Conservation (phyloP, 1,140 invertebrate genomes). For the Ips nitidus region DNA sequence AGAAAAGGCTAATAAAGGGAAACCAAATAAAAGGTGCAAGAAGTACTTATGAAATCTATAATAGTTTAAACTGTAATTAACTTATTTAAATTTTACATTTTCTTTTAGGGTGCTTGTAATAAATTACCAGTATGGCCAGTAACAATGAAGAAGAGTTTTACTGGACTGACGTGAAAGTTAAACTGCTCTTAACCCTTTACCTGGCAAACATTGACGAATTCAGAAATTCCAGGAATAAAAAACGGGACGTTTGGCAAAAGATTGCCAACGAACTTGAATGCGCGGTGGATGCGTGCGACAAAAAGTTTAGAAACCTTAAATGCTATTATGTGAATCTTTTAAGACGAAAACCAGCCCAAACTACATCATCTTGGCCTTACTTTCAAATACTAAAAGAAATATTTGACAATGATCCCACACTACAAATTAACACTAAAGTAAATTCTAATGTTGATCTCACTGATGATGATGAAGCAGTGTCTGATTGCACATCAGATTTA, state of each 20-base stretch:
- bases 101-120: too few species aligned
- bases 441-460: too few species aligned
- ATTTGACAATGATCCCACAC: not conserved
- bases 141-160: too few species aligned
- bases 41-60: too few species aligned
- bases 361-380: not conserved
- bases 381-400: not conserved
- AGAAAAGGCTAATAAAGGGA: too few species aligned
- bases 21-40: too few species aligned
- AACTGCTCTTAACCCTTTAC: not conserved
- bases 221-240: not conserved
- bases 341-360: not conserved
- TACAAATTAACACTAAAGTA: too few species aligned
- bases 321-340: not conserved
- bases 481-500: too few species aligned
- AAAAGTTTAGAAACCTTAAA: not conserved
- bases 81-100: too few species aligned
- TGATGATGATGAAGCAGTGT: too few species aligned
- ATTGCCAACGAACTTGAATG: not conserved
- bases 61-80: too few species aligned
- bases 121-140: too few species aligned
- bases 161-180: not conserved
- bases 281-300: not conserved
- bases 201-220: not conserved
- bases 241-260: not conserved